These are phyloP conservation scores for Acrobasis suavella DNA, from an alignment of 2,888 invertebrate genomes.

Conservation along the genomic window DNA sequence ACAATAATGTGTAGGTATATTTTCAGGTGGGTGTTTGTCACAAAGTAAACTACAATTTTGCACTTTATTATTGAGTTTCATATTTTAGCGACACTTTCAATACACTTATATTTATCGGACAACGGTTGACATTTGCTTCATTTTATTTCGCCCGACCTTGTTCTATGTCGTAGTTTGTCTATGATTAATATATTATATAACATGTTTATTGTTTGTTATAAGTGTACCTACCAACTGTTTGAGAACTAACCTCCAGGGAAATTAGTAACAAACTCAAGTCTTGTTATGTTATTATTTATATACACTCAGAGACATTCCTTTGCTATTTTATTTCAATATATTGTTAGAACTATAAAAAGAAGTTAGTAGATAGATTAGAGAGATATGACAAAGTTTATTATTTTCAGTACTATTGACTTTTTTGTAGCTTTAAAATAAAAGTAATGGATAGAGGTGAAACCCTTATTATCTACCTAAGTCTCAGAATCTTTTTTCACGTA, in stretches of 20 bases:
- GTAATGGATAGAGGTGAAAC: too few species aligned
- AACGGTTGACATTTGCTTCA: conserved; percentile 46
- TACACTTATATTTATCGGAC: conserved; percentile 32
- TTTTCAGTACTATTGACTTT: not conserved
- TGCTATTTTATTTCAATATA: not conserved
- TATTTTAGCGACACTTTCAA: conserved; percentile 32
- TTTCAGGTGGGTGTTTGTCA: too few species aligned
- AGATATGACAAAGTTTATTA: not conserved
- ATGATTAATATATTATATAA: conserved; percentile 15
- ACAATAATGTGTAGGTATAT: not conserved
- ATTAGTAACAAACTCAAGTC: conserved; percentile 16
- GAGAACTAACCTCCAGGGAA: conserved; percentile 16
- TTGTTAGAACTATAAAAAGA: not conserved
- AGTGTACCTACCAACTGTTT: conserved; percentile 15
- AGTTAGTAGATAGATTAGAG: not conserved
- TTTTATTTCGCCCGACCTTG: conserved; percentile 27
- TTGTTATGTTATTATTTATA: not conserved
- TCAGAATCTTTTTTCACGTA: too few species aligned
- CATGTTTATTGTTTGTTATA: conserved; percentile 18
- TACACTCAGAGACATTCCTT: not conserved
- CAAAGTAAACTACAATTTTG: not conserved
- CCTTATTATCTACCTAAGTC: too few species aligned
- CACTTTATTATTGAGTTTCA: not conserved
- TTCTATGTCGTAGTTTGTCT: conserved; percentile 9
- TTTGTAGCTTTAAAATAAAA: too few species aligned